Base-by-base conservation (phyloP, 2,113 vertebrate species). In the Entomyzon cyanotis region DNA sequence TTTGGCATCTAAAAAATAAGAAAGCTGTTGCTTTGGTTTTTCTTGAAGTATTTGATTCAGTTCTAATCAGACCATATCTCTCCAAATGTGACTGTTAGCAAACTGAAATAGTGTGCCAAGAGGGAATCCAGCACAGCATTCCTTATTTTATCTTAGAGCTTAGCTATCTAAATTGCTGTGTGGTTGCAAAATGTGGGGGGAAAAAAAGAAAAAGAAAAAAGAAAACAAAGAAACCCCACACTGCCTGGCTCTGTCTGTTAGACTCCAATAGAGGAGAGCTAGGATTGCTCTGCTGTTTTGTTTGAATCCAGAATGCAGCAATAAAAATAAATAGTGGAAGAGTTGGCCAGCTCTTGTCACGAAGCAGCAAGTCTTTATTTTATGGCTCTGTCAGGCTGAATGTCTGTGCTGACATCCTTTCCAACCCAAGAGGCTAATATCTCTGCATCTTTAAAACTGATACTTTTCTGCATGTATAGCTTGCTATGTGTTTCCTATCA, bases 301-400 rank as follows among this genome's bases (percentile, higher is more conserved):
- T 65, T 91, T 80, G 80, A 90, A 76, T 65, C 46, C 60, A 94
- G 73, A 95, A 93, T 73, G 58, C 53, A 90, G 85, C 65, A 87
- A 88, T 90, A 95, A 92, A 97, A 94, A 89, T 71, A 92, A 90
- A 84, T 58, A 92, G 47, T 73, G 78, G 81, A 85, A 85, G 50
- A 56, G 17, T 35, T 7, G 20, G 41, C 41, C 70, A 89, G 82
- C 59, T 41, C 28, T 92, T 75, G 68, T 90, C 44, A 68, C 2
- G 15, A 84, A 89, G 81, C 31, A 95, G 33, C 62, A 93, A 75
- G 90, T 69, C 68, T 75, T 84, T 74, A 52, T 84, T 87, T 94
- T 90, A 88, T 74, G 55, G 11, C 52, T 53, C 9, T 90, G 69
- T 93, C 46, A 70, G 59, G 33, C 42, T 87, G 31, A 84, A 94